Base-by-base conservation (phyloP, 2,888 invertebrate genomes). In the Perithous albicinctus region DNA sequence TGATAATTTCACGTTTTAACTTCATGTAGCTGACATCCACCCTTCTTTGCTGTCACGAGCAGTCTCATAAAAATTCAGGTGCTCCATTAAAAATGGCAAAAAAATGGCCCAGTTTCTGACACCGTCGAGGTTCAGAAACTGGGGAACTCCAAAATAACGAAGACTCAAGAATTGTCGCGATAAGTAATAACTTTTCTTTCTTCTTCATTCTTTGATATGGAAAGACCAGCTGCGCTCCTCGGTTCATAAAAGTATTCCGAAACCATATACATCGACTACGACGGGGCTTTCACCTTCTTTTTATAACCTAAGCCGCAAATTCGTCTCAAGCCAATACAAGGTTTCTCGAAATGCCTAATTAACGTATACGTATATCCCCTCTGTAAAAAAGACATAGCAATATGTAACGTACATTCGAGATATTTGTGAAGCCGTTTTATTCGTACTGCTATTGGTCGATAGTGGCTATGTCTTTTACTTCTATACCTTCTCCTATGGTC, bases 201-300 rank as follows among this genome's bases (percentile, higher is more conserved):
- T 54, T 20, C 10, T 7, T 61, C 46, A 26, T 56, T 29, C 26
- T 20, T 10, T 35, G 43, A 43, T 69, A 78, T 74, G 20, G 38
- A 70, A 78, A 78, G 66, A 46, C 56, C 75, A 75, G 74, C 74
- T 82, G 78, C 38, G 43, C 26, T 15, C 63, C 12, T 51, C 32
- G 59, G 64, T 48, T 72, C 70, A 43, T 64, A 56, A 85, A 85
- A 85, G 84, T 86, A 87, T 87, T 86, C 84, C 43, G 86, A 86
- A 86, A 86, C 85, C 86, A 77, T 86, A 77, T 86, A 84, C 69
- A 78, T 48, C 10, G 29, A 63, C 67, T 46, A 18, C 29, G 54
- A 54, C 18, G 15, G 48, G 38, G 46, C 29, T 61, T 54, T 81
- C 73, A 18, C 61, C 69, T 64, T 77, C 29, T 35, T 48, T 78